phyloP scores from a whole-genome alignment of 2,113 vertebrate genomes.

The Bambusicola thoracicus region DNA sequence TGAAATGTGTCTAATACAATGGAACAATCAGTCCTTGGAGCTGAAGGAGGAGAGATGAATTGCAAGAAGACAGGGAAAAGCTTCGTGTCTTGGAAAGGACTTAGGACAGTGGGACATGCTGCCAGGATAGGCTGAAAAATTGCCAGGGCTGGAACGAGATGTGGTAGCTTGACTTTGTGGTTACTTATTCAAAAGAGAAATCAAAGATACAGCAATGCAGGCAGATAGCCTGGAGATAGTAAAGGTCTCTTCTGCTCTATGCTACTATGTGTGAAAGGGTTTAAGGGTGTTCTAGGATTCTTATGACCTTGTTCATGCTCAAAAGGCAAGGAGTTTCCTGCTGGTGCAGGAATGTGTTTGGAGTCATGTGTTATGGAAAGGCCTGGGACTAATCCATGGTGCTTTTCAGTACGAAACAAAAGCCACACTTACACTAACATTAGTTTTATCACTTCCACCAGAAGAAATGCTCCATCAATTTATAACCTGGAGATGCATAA shows the following conservation, averaged over 20 bases:
- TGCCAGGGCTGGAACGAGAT: neutral
- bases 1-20: neutral
- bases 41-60: neutral
- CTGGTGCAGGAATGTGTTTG: neutral
- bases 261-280: neutral
- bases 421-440: constrained; percentile 78
- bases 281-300: neutral
- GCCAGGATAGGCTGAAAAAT: neutral
- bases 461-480: constrained; percentile 87
- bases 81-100: neutral
- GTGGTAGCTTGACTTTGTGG: neutral
- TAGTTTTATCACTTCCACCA: constrained; percentile 88
- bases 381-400: neutral
- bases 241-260: neutral
- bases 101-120: neutral
- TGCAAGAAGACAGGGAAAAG: neutral
- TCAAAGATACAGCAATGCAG: neutral
- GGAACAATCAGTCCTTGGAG: neutral
- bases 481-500: constrained; percentile 75
- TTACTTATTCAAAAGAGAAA: neutral
- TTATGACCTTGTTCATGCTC: neutral
- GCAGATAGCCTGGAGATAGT: neutral
- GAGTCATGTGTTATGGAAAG: neutral
- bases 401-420: neutral
- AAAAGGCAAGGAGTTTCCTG: neutral